These are phyloP conservation scores for Lophotis ruficrista DNA, from an alignment of 2,113 vertebrate genomes.

Conservation along the genomic window DNA sequence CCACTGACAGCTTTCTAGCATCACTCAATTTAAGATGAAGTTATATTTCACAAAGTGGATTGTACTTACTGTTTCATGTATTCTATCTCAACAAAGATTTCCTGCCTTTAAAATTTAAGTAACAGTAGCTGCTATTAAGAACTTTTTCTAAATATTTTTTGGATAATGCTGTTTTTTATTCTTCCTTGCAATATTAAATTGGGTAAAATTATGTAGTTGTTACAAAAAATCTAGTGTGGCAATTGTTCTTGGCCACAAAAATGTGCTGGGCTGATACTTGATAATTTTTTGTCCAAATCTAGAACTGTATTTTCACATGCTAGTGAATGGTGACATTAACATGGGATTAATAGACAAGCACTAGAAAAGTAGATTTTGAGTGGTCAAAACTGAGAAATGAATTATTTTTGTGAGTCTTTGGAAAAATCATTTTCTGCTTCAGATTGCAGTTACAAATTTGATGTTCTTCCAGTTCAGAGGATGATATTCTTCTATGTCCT, in stretches of 20 bases:
- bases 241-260: not conserved
- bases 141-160: not conserved
- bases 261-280: not conserved
- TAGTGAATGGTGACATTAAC: not conserved
- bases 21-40: not conserved
- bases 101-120: not conserved
- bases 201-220: not conserved
- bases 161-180: not conserved
- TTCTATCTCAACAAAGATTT: not conserved
- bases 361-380: not conserved
- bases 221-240: not conserved
- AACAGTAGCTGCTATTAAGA: not conserved
- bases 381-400: not conserved
- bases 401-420: not conserved
- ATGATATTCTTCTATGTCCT: not conserved
- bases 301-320: not conserved
- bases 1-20: not conserved
- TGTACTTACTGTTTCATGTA: not conserved
- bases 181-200: not conserved
- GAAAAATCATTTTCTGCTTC: not conserved
- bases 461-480: not conserved
- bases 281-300: not conserved
- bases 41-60: not conserved
- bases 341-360: not conserved
- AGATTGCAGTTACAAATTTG: constrained; percentile 38